Evolutionary conservation across 2,888 invertebrate species (phyloP), one percentile per base, ranked within the genome.

Genomic region (Drosophila maculinotata): DNA sequence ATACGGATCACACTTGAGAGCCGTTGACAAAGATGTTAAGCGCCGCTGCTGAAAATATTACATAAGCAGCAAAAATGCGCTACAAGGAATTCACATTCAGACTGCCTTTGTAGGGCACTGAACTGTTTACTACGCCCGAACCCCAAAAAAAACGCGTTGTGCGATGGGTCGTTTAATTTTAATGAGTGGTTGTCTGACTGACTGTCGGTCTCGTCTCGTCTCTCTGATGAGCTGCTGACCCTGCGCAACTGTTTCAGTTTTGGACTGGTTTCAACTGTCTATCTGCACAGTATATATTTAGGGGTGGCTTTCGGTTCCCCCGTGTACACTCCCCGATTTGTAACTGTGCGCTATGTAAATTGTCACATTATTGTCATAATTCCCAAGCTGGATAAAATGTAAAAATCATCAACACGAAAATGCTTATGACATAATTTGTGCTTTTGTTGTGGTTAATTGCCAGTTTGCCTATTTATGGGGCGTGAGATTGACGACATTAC

Each of bases 91-190:
- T 33, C 14, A 23, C 25, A 14, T 12, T n/a, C 25, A 14, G 10
- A 1, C 33, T 1, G 25, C 8, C 10, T 1, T 35, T 25, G 47
- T 10, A 76, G 62, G 17, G 53, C 49, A 30, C 12, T 35, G 20
- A 25, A 20, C 45, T 31, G 63, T 26, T 41, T 48, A 3, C 47
- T 20, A 45, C 41, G 8, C 17, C 10, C 33, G 14, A 17, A n/a
- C 23, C 1, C 17, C 2, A 45, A 30, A 28, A 30, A 44, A 20
- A 44, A 41, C 35, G 36, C 60, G 59, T 56, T 78, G 84, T 89
- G 79, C 83, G 78, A 64, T 83, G 79, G 80, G 54, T 87, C 77
- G 88, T 87, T 83, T 78, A 85, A 85, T 89, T 89, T 89, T 89
- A 90, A 89, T 90, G 90, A 89, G 76, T 65, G 62, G 25, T 57